Evolutionary conservation across 2,888 invertebrate genomes (phyloP), one percentile per base, ranked within the genome.

Genomic region (Congeria kusceri): DNA sequence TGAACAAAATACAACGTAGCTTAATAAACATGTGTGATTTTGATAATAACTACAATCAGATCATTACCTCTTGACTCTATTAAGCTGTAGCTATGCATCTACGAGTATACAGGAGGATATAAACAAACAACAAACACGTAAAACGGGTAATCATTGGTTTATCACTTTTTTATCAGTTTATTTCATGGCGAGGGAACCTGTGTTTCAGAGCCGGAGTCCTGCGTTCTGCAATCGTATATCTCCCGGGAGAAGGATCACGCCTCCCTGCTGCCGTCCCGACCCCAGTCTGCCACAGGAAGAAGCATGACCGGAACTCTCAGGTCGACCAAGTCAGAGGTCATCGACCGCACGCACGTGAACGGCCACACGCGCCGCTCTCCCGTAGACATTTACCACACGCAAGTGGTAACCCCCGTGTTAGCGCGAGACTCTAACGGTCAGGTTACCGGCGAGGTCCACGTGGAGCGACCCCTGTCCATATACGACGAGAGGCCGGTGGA

Each of bases 201-300:
- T 39, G 39, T 64, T 77, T 39, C 77, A 91, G 90, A 91, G 74
- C 84, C 89, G 0, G 67, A 78, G 3, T 80, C 87, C 9, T 91
- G 90, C 56, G 86, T 83, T 1, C 72, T 89, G 3, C 90, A 91
- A 76, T 88, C 90, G 0, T 91, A 87, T 75, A 87, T 84, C 7
- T 77, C 85, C 25, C 65, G 77, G 32, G 84, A 79, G 20, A 65
- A 66, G 59, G 83, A 77, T 32, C 68, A 71, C 9, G 49, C 56
- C 7, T 72, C 69, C 7, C 44, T 73, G 25, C 75, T 59, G 9
- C 71, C 74, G 1, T 78, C 82, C 15, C 59, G 82, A n/a, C 77
- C 77, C 7, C 64, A 64, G n/a, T 77, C 80, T 0, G 64, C 70
- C 15, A 77, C 70, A 15, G 76, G 78, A n/a, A 49, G 57, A 53